Percentiles rank a stretch among this genome's conserved stretches.
These are phyloP conservation scores for Cyclargus thomasi DNA, from an alignment of 1,140 invertebrate genomes.

Conservation along the genomic window DNA sequence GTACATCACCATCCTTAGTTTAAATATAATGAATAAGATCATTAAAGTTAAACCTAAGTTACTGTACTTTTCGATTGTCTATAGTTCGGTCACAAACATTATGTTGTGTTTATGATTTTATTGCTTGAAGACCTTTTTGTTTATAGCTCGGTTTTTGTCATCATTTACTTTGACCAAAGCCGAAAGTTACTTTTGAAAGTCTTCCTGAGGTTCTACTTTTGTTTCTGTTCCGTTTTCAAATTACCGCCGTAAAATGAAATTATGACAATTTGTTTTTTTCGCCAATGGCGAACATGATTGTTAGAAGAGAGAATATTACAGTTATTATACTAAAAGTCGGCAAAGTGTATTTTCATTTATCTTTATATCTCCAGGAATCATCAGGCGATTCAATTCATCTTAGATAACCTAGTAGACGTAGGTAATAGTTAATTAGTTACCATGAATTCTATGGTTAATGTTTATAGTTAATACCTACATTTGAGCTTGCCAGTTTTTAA, in stretches of 20 bases:
- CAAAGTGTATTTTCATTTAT: no score
- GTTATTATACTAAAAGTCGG: not conserved
- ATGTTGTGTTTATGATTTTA: conserved; percentile 6
- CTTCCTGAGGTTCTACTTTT: not conserved
- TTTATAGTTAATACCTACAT: no score
- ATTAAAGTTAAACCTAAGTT: conserved; percentile 4
- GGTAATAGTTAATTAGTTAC: no score
- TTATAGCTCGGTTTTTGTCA: not conserved
- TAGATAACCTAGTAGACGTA: no score
- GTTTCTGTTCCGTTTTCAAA: not conserved
- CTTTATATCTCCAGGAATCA: no score
- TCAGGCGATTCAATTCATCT: no score
- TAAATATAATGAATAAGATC: conserved; percentile 16
- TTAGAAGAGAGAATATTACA: not conserved
- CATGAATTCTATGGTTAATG: no score
- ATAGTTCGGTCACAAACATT: not conserved
- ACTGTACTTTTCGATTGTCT: conserved; percentile 3
- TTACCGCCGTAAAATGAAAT: not conserved
- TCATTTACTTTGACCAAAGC: conserved; percentile 10
- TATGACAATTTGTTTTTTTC: not conserved
- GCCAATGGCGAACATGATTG: not conserved
- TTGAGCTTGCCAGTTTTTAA: no score
- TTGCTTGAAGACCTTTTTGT: not conserved
- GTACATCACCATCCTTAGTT: not conserved
- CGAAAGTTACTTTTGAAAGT: conserved; percentile 6